Evolutionary conservation across 1,140 invertebrate genomes (phyloP).

Genomic region (Drosophila baimaii): DNA sequence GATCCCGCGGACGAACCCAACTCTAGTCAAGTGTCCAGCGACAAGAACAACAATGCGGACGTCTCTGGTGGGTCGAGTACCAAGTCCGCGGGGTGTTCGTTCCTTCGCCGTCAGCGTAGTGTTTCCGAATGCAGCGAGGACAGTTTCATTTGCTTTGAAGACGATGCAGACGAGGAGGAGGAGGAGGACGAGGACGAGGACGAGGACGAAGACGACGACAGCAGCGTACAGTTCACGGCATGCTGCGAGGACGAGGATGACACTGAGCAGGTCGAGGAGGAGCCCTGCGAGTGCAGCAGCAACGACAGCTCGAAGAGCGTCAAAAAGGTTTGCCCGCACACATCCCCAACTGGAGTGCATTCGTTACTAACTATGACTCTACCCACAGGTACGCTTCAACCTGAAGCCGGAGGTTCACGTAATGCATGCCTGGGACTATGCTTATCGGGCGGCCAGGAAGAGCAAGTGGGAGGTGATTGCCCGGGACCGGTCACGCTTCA

Average conservation of each 20-base stretch:
- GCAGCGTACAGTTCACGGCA: constrained; percentile 33
- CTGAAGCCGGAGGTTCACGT: constrained; percentile 85
- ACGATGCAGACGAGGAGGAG: constrained; percentile 45
- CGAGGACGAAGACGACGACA: constrained; percentile 5
- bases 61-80: background rate
- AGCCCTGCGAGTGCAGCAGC: constrained; percentile 38
- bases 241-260: constrained; percentile 42
- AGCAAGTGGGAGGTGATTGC: constrained; percentile 88
- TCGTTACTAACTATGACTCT: constrained; percentile 4
- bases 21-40: constrained; percentile 48
- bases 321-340: constrained; percentile 58
- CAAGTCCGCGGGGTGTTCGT: background rate
- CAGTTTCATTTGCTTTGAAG: constrained; percentile 75
- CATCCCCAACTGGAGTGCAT: background rate
- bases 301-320: constrained; percentile 30
- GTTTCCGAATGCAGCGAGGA: constrained; percentile 76
- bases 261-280: constrained; percentile 8
- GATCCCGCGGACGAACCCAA: constrained; percentile 42
- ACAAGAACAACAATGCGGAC: constrained; percentile 48
- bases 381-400: constrained; percentile 87
- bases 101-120: constrained; percentile 59
- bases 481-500: constrained; percentile 87
- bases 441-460: constrained; percentile 87
- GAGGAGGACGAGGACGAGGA: constrained; percentile 20
- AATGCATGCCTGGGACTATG: constrained; percentile 88